These are phyloP conservation scores for Aselliscus stoliczkanus DNA, from an alignment of 2,797 vertebrate genomes.

Conservation along the genomic window DNA sequence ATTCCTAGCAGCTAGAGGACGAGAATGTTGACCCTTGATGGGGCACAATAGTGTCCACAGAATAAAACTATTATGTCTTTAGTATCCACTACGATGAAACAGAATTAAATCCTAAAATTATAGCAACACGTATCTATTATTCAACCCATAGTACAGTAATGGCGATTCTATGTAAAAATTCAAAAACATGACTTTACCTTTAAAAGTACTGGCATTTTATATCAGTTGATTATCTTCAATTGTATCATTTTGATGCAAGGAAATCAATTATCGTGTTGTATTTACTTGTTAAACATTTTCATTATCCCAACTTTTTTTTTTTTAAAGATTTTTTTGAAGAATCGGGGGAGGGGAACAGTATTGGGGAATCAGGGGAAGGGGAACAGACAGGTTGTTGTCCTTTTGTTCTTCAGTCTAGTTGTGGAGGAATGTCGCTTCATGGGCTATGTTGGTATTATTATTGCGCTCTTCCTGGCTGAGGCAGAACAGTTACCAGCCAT, in stretches of 20 bases:
- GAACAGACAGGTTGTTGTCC: no score
- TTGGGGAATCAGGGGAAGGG: no score
- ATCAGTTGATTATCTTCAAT: background rate
- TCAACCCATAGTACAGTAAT: background rate
- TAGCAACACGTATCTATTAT: background rate
- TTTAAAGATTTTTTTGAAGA: no score
- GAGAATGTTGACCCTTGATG: background rate
- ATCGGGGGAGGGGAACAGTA: no score
- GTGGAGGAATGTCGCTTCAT: no score
- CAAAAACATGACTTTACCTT: background rate
- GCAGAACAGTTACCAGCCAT: no score
- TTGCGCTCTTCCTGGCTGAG: no score
- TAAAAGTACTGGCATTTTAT: background rate
- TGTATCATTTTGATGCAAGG: background rate
- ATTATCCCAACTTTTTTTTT: background rate
- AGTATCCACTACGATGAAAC: background rate
- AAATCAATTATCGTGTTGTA: background rate
- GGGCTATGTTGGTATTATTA: no score
- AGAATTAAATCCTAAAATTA: constrained; percentile 4
- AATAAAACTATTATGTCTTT: no score
- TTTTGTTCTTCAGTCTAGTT: no score
- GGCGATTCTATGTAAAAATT: background rate
- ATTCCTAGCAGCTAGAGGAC: background rate
- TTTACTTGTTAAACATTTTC: background rate
- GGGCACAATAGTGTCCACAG: background rate